Conservation (phyloP, 1,140 invertebrate genomes). For the Physella acuta region DNA sequence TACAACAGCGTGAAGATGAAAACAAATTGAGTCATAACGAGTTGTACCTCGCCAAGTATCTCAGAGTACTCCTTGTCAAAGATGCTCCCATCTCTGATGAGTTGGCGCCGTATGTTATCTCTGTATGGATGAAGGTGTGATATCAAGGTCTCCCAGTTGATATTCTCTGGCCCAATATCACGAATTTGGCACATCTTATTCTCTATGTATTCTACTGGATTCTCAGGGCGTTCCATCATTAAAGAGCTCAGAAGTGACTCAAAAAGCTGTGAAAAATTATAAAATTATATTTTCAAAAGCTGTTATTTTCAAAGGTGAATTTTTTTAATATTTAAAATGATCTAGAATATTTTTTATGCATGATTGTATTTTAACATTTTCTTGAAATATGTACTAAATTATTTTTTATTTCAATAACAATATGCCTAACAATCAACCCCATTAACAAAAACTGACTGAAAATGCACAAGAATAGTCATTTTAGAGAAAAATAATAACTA, state of each 20-base stretch:
- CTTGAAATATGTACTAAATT: too few relatives aligned
- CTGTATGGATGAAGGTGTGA: constrained; percentile 52
- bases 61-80: constrained; percentile 48
- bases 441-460: not conserved
- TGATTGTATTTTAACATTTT: too few relatives aligned
- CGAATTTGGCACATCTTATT: constrained; percentile 50
- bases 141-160: constrained; percentile 58
- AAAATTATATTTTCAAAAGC: not conserved
- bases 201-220: constrained; percentile 53
- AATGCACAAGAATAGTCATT: not conserved
- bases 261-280: constrained; percentile 45
- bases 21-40: not conserved
- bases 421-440: not conserved
- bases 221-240: constrained; percentile 54
- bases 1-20: not conserved
- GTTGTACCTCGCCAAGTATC: constrained; percentile 29
- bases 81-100: constrained; percentile 51
- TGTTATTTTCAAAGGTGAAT: not conserved
- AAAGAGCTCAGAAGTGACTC: constrained; percentile 52
- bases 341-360: too few relatives aligned
- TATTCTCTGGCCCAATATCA: constrained; percentile 49
- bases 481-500: not conserved
- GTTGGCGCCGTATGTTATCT: constrained; percentile 39
- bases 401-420: not conserved
- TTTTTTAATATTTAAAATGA: too few relatives aligned